Evolutionary conservation across 2,888 invertebrate genomes (phyloP).

Genomic region (Xestia rhomboidea): DNA sequence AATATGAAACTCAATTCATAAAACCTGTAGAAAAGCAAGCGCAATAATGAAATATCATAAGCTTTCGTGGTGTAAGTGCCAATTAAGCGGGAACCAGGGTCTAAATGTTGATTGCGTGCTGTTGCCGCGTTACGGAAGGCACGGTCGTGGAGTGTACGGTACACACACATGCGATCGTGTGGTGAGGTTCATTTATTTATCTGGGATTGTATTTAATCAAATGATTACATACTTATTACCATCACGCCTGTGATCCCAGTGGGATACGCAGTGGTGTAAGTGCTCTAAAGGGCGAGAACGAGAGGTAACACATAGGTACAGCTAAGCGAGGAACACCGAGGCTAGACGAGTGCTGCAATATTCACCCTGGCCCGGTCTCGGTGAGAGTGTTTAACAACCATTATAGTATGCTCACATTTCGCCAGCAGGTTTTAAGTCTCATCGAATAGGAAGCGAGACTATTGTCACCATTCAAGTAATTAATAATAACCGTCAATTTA

Average conservation of each 20-base stretch:
- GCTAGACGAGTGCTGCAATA: background rate
- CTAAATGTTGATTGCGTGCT: conserved; percentile 69
- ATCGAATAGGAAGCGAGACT: background rate
- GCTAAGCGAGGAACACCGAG: background rate
- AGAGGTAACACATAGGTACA: background rate
- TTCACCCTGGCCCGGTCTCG: background rate
- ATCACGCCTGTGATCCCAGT: background rate
- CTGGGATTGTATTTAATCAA: conserved; percentile 23
- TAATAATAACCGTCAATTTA: background rate
- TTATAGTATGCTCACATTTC: background rate
- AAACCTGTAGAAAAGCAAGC: conserved; percentile 44
- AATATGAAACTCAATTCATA: conserved; percentile 40
- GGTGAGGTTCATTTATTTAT: conserved; percentile 51
- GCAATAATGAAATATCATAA: conserved; percentile 65
- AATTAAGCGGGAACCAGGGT: conserved; percentile 62
- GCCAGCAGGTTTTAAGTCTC: background rate
- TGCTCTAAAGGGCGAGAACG: background rate
- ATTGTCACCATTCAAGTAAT: too few species aligned
- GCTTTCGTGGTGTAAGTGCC: conserved; percentile 61
- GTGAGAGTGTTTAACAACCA: background rate
- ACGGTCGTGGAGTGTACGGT: conserved; percentile 31
- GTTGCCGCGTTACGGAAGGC: conserved; percentile 51
- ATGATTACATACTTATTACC: background rate
- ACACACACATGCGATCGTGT: conserved; percentile 48
- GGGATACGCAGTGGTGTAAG: background rate